phyloP scores from a whole-genome alignment of 2,797 vertebrate species.

The Botia almorhae region DNA sequence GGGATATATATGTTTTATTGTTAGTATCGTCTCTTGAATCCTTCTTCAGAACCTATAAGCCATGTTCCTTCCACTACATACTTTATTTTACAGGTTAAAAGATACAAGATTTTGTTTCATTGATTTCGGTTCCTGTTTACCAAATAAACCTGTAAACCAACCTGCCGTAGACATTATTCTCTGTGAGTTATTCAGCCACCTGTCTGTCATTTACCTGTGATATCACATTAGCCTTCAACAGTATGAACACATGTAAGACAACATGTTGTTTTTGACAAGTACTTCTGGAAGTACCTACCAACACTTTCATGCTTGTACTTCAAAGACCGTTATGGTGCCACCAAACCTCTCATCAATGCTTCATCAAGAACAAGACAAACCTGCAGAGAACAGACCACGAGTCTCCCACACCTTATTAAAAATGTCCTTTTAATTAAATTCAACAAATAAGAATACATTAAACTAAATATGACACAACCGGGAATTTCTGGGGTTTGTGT shows the following conservation, averaged over 20 bases:
- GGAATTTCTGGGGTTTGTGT: conserved; percentile 44
- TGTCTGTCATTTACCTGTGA: neutral
- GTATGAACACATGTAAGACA: conserved; percentile 17
- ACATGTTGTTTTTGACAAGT: neutral
- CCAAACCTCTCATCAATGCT: conserved; percentile 50
- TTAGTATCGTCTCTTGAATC: neutral
- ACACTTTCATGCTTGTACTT: conserved; percentile 44
- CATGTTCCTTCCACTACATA: neutral
- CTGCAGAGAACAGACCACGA: conserved; percentile 42
- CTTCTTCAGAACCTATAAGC: neutral
- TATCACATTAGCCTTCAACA: neutral
- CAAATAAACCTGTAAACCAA: neutral
- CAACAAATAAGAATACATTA: conserved; percentile 59
- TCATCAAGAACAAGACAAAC: conserved; percentile 47
- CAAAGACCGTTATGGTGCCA: conserved; percentile 46
- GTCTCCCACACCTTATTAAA: conserved; percentile 54
- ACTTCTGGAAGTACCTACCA: conserved; percentile 7
- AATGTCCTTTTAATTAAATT: conserved; percentile 58
- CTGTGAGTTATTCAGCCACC: neutral
- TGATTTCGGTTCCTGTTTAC: neutral
- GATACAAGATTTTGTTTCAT: too few species aligned
- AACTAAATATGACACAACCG: conserved; percentile 44
- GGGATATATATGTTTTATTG: too few species aligned
- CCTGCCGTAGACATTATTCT: neutral
- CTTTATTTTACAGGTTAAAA: too few species aligned